Conservation (phyloP, 2,888 invertebrate species). For the Polyploca ridens region DNA sequence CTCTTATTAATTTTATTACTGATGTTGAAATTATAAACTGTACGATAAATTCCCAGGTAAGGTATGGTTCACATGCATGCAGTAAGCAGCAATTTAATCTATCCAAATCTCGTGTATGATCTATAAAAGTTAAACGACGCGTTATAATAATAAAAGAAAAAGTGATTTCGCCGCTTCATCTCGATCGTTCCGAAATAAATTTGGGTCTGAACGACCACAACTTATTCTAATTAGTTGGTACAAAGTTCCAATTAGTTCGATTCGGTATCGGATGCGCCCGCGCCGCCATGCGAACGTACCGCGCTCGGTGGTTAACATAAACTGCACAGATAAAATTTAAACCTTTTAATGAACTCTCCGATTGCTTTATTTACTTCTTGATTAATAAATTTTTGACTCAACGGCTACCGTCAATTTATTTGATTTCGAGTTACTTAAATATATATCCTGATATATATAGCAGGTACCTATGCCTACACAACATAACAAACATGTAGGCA, state of each 20-base stretch:
- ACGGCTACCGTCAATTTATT: conserved; percentile 21
- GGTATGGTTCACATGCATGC: neutral
- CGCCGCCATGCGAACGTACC: conserved; percentile 28
- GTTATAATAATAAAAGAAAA: conserved; percentile 23
- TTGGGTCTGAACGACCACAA: conserved; percentile 47
- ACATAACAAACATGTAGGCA: neutral
- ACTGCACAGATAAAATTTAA: conserved; percentile 77
- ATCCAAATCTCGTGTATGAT: neutral
- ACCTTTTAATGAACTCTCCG: conserved; percentile 70
- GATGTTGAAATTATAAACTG: neutral
- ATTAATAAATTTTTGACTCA: conserved; percentile 63
- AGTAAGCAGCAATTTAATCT: neutral
- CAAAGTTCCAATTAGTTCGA: conserved; percentile 74
- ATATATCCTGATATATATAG: neutral
- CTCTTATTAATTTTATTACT: too few species aligned
- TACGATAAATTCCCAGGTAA: neutral
- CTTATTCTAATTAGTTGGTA: conserved; percentile 76
- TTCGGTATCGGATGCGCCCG: conserved; percentile 61
- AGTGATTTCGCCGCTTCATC: conserved; percentile 49
- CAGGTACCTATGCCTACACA: neutral
- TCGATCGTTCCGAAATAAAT: conserved; percentile 50
- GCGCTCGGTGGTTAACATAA: conserved; percentile 68
- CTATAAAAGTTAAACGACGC: conserved; percentile 6
- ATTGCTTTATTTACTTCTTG: conserved; percentile 69
- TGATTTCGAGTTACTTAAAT: neutral